phyloP scores from a whole-genome alignment of 2,113 vertebrate genomes.

The Rhombomys opimus region DNA sequence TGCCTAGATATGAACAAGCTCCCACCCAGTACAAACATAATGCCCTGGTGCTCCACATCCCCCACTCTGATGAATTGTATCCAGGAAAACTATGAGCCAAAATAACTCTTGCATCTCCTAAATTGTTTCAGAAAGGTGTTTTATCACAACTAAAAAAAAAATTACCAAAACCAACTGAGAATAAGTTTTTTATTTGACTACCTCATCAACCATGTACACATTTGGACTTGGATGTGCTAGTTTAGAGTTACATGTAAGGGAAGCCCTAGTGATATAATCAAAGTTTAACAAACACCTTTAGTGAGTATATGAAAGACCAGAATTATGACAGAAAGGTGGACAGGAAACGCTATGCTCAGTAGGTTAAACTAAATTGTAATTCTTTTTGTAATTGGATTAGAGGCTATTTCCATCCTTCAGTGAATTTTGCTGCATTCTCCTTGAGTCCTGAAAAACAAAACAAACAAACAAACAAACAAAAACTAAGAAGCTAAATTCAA shows the following conservation, averaged over 20 bases:
- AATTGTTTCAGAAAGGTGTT: too few relatives aligned
- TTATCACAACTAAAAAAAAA: not conserved
- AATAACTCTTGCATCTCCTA: not conserved
- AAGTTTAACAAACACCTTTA: not conserved
- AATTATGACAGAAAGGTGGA: too few relatives aligned
- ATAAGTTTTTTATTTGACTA: not conserved
- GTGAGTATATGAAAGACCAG: not conserved
- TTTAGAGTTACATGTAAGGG: not conserved
- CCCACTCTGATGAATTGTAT: not conserved
- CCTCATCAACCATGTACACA: too few relatives aligned
- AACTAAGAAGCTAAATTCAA: not conserved
- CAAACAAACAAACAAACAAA: too few relatives aligned
- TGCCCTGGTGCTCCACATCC: fast-evolving
- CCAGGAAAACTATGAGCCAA: too few relatives aligned
- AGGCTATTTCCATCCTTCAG: not conserved
- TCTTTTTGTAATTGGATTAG: not conserved
- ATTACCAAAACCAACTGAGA: not conserved
- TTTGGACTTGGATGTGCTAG: not conserved
- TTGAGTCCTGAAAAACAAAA: not conserved
- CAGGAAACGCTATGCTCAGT: too few relatives aligned
- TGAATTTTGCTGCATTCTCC: not conserved
- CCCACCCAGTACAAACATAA: too few relatives aligned
- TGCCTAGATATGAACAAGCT: not conserved
- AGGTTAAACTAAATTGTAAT: too few relatives aligned
- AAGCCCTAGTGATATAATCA: not conserved